Evolutionary conservation across 1,140 invertebrate species (phyloP).

Genomic region (Pseudomyrmex sp.): DNA sequence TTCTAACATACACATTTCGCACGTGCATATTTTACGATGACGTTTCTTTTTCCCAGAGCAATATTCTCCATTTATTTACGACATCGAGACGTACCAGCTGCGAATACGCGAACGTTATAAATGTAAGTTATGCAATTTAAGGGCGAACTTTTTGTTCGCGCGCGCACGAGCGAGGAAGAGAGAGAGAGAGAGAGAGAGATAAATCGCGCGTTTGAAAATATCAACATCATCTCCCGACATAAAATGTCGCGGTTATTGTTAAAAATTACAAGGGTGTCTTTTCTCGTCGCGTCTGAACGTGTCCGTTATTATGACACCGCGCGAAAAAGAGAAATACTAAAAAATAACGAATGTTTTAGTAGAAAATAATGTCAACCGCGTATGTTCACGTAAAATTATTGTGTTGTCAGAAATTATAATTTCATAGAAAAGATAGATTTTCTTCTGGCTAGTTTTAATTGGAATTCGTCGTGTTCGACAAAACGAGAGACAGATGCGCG

Average conservation of each 20-base stretch:
- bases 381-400: neutral
- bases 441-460: neutral
- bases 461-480: too few species aligned
- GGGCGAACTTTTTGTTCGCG: conserved; percentile 10
- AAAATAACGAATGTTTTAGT: neutral
- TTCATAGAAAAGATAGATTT: neutral
- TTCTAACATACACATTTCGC: conserved; percentile 42
- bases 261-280: neutral
- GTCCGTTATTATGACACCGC: too few species aligned
- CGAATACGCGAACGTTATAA: conserved; percentile 23
- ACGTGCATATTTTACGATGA: conserved; percentile 35
- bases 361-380: neutral
- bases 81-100: conserved; percentile 26
- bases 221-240: conserved; percentile 3
- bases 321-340: neutral
- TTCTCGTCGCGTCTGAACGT: neutral
- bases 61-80: conserved; percentile 45
- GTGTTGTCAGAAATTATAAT: neutral
- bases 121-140: conserved; percentile 45
- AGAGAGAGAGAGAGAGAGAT: conserved; percentile 15
- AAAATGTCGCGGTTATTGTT: neutral
- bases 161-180: too few species aligned
- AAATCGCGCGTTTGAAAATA: conserved; percentile 16
- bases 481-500: too few species aligned
- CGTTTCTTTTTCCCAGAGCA: conserved; percentile 27